Evolutionary conservation across 2,888 invertebrate species (phyloP).

Genomic region (Eupelmus urozonus): DNA sequence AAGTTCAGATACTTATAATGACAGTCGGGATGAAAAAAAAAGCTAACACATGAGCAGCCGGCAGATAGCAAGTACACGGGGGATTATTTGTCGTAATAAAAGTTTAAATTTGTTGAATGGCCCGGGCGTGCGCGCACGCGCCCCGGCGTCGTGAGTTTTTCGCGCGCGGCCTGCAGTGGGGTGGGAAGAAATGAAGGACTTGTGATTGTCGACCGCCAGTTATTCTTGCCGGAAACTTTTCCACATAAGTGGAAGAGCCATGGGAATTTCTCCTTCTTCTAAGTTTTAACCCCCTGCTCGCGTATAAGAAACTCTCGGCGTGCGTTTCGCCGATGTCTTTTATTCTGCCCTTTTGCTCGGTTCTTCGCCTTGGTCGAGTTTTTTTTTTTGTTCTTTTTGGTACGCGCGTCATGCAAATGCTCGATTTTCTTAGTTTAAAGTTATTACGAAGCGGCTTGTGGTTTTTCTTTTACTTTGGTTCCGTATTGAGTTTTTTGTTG

Average conservation of each 20-base stretch:
- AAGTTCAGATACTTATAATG: constrained; percentile 19
- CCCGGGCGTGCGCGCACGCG: constrained; percentile 34
- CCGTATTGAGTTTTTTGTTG: background rate
- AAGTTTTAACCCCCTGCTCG: background rate
- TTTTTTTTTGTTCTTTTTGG: background rate
- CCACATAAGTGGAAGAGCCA: constrained; percentile 50
- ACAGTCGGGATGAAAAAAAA: constrained; percentile 10
- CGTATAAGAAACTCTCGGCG: constrained; percentile 31
- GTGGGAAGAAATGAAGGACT: constrained; percentile 66
- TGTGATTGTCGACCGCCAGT: constrained; percentile 63
- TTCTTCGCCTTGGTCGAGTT: background rate
- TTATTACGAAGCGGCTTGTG: background rate
- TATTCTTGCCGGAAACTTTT: constrained; percentile 59
- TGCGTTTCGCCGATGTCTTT: constrained; percentile 33
- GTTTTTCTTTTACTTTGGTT: background rate
- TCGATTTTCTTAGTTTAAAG: constrained; percentile 20
- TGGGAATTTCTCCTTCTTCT: constrained; percentile 55
- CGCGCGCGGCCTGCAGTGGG: constrained; percentile 41
- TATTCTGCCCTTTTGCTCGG: background rate
- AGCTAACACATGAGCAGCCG: background rate
- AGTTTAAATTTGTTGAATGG: constrained; percentile 58
- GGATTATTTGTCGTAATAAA: constrained; percentile 57
- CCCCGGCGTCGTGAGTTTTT: background rate
- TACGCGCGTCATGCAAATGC: constrained; percentile 18
- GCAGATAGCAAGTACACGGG: constrained; percentile 16